Evolutionary conservation across 2,113 vertebrate genomes (phyloP).

Genomic region (Thalassoma bifasciatum): DNA sequence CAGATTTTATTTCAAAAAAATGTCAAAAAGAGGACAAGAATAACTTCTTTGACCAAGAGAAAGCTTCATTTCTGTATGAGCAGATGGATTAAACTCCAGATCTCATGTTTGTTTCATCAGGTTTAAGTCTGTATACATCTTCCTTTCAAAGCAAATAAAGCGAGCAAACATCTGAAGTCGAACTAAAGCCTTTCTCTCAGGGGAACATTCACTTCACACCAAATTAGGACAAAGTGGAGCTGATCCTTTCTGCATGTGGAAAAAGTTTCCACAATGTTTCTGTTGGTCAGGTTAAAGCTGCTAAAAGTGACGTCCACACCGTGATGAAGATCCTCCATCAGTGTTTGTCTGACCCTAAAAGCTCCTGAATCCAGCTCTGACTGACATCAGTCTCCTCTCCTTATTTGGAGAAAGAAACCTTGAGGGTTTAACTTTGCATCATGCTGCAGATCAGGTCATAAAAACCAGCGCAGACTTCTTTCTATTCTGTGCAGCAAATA

Average conservation of each 20-base stretch:
- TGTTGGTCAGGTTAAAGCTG: slow-evolving; percentile 1
- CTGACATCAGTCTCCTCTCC: slow-evolving; percentile 63
- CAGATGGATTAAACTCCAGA: too few species aligned
- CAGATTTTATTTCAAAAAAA: too few species aligned
- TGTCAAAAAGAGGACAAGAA: too few species aligned
- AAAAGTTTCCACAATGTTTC: slow-evolving; percentile 19
- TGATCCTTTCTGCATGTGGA: too few species aligned
- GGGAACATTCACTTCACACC: slow-evolving; percentile 20
- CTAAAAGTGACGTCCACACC: slow-evolving; percentile 16
- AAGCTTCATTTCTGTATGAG: too few species aligned
- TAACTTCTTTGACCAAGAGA: too few species aligned
- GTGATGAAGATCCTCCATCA: slow-evolving; percentile 35
- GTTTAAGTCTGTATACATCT: background rate
- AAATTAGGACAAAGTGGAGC: slow-evolving; percentile 46
- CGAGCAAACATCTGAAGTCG: background rate
- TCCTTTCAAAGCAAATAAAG: background rate
- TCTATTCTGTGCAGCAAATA: background rate
- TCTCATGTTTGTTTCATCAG: background rate
- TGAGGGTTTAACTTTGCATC: slow-evolving; percentile 45
- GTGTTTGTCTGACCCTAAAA: slow-evolving; percentile 28
- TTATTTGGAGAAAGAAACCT: slow-evolving; percentile 69
- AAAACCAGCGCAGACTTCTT: background rate
- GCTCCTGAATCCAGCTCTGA: slow-evolving; percentile 23
- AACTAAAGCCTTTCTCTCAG: background rate
- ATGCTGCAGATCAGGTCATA: slow-evolving; percentile 11